Base-by-base conservation (phyloP, 2,797 vertebrate genomes). In the Siniperca obscura region DNA sequence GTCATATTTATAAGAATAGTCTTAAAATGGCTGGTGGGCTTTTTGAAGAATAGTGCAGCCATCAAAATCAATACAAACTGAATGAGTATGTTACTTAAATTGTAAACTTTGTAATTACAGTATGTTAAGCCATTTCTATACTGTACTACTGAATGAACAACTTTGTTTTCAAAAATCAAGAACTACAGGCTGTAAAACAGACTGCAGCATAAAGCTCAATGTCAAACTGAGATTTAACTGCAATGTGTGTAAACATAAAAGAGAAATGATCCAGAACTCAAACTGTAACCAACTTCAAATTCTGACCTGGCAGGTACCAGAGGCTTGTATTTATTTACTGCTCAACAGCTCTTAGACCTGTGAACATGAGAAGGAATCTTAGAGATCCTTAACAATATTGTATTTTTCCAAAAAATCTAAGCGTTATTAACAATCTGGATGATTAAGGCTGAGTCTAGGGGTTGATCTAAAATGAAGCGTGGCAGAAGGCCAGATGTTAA, bases 181-280 rank as follows among this genome's bases (percentile, higher is more conserved):
- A 71, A 67, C 5, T 12, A 76, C 69, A 80, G 42, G 73, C 40
- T 65, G 68, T 69, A 42, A 62, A 75, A 78, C 59, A 56, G 64
- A 53, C 61, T 42, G 70, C 57, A 68, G 69, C 59, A 40, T 48
- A 19, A 56, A 61, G 25, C 46, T 61, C 36, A 70, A 62, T 44
- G 70, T 78, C 38, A 38, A 71, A 73, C 61, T 73, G 52, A 84
- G 25, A 27, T 46, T 76, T 21, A 40, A 57, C 68, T 42, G 61
- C 34, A 55, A 66, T 50, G 50, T 69, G 4, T 70, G 82, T 64
- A 87, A 88, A 89, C 76, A 60, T n/a, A 77, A 74, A 62, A 68
- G 30, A 72, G 61, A 69, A 74, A 76, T 40, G 42, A 76, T 70
- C 34, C 48, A 68, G 44, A 78, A 67, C 56, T 64, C 8, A 73